Conservation (phyloP, 1,140 invertebrate species). For the Trichomalopsis sarcophagae region DNA sequence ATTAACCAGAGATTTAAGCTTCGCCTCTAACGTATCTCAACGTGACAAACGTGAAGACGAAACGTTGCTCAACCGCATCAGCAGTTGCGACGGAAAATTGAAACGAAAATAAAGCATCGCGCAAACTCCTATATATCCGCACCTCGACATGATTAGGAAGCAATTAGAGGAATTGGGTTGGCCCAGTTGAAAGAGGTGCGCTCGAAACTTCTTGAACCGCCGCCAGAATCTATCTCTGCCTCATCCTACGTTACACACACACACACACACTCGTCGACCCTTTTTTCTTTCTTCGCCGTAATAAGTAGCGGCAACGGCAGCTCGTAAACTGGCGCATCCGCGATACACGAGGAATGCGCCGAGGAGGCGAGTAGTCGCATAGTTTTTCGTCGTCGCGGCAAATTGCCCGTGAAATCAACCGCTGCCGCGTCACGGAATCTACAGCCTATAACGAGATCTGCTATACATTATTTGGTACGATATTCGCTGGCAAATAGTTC, state of each 20-base stretch:
- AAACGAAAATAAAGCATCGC: background rate
- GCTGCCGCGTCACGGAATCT: background rate
- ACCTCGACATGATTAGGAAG: slow-evolving; percentile 42
- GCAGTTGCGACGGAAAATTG: no score
- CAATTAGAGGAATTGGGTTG: slow-evolving; percentile 49
- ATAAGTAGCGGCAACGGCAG: no score
- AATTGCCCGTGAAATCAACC: slow-evolving; percentile 49
- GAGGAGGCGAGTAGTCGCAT: background rate
- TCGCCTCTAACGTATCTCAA: no score
- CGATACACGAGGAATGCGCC: background rate
- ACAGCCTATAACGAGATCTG: slow-evolving; percentile 12
- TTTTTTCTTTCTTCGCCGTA: slow-evolving; percentile 6
- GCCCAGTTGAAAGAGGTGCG: background rate
- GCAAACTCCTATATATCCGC: background rate
- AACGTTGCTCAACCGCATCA: no score
- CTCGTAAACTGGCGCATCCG: background rate
- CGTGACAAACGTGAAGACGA: no score
- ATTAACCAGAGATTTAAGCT: no score
- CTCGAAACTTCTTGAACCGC: slow-evolving; percentile 24
- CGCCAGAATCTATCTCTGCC: slow-evolving; percentile 51
- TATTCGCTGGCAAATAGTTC: no score
- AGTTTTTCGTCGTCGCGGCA: background rate
- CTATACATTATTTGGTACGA: background rate
- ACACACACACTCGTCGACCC: slow-evolving; percentile 8
- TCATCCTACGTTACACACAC: background rate